Percentiles rank a stretch among this genome's conserved stretches.
Evolutionary conservation across 2,113 vertebrate genomes (phyloP).

Genomic region (Scalopus aquaticus): DNA sequence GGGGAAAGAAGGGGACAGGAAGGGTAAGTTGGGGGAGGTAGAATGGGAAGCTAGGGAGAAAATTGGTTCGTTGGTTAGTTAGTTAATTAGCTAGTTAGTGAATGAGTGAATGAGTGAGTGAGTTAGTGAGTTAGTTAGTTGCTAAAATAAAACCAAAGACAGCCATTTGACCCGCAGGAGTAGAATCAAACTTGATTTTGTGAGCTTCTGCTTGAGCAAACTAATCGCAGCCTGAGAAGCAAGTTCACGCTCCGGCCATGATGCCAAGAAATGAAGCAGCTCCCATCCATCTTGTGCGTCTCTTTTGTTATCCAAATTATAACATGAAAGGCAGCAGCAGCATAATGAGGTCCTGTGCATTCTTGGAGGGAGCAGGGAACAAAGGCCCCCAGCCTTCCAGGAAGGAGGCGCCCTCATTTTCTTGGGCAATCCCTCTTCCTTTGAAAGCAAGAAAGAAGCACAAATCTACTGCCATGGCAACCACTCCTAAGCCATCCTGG

Average conservation of each 20-base stretch:
- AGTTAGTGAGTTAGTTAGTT: not conserved
- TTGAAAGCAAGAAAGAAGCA: not conserved
- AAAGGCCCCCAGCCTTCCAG: not conserved
- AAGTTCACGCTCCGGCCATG: not conserved
- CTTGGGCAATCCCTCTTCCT: not conserved
- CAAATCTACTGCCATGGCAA: not conserved
- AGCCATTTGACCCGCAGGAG: not conserved
- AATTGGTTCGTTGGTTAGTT: too few species aligned
- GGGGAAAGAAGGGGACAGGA: not conserved
- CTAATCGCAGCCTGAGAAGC: not conserved
- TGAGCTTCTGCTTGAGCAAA: not conserved
- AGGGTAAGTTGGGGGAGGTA: too few species aligned
- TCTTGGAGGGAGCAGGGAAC: not conserved
- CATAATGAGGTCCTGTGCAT: not conserved
- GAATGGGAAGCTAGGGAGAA: not conserved
- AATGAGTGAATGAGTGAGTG: not conserved
- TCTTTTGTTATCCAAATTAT: constrained; percentile 50
- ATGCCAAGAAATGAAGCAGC: not conserved
- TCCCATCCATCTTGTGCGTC: not conserved
- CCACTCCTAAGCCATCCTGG: not conserved
- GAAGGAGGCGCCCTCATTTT: not conserved
- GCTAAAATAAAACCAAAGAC: not conserved
- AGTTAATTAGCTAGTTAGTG: too few species aligned
- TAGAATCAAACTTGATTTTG: not conserved
- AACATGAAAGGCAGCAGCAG: constrained; percentile 23